A percentile compares a stretch with the other conserved stretches of the same genome.
Evolutionary conservation across 35 echinoderm and acorn worm species (phyloP).

Genomic region (Holothuria glaberrima): DNA sequence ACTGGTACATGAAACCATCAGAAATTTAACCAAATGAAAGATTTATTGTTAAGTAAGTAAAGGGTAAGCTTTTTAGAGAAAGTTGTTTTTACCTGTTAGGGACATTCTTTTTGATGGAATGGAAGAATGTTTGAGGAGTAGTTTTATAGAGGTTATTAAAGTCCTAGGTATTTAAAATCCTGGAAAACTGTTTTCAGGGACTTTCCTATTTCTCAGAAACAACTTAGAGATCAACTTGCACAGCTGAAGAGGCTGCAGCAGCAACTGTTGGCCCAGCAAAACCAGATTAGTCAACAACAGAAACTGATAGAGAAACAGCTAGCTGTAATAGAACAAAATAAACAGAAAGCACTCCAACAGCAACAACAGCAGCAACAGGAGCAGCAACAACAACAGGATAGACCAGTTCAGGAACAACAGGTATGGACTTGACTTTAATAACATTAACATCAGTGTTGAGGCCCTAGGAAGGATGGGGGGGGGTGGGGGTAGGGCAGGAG

Average conservation of each 20-base stretch:
- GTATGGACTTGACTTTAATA: too few relatives aligned
- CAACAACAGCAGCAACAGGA: constrained; percentile 60
- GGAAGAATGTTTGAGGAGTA: too few relatives aligned
- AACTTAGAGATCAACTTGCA: constrained; percentile 81
- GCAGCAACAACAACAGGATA: constrained; percentile 61
- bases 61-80: too few relatives aligned
- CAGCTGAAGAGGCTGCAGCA: constrained; percentile 81
- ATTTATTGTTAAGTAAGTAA: too few relatives aligned
- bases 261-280: constrained; percentile 83
- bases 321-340: constrained; percentile 2
- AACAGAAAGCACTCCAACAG: constrained; percentile 41
- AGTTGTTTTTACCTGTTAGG: too few relatives aligned
- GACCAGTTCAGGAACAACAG: constrained; percentile 15
- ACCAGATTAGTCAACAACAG: constrained; percentile 80
- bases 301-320: constrained; percentile 83
- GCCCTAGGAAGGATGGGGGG: too few relatives aligned
- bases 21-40: too few relatives aligned
- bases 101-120: too few relatives aligned
- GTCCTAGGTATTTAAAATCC: background rate
- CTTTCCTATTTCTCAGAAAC: constrained; percentile 53
- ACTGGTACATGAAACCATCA: too few relatives aligned
- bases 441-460: too few relatives aligned
- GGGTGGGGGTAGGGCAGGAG: too few relatives aligned
- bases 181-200: background rate
- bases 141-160: too few relatives aligned